Evolutionary conservation across 2,113 vertebrate genomes (phyloP).

Genomic region (Lampris incognitus): DNA sequence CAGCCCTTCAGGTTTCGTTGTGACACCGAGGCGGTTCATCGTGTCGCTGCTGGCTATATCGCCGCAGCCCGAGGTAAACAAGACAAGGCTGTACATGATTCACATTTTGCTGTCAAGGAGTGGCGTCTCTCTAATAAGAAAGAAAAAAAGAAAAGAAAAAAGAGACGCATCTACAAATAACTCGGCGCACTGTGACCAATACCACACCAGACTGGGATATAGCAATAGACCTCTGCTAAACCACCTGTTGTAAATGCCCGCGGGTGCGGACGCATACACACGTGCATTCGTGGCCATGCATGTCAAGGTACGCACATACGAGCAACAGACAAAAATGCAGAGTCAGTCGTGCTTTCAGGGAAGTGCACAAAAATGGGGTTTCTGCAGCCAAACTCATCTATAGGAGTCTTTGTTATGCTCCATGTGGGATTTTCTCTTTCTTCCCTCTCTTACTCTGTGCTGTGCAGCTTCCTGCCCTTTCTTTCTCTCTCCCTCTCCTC

Average conservation of each 20-base stretch:
- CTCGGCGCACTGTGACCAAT: conserved; percentile 10
- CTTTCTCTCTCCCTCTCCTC: conserved; percentile 61
- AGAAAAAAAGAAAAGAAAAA: background rate
- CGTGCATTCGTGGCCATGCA: background rate
- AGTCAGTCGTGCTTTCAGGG: conserved; percentile 39
- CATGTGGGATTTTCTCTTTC: conserved; percentile 55
- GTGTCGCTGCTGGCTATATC: conserved; percentile 52
- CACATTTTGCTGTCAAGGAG: conserved; percentile 68
- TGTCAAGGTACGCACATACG: conserved; percentile 2
- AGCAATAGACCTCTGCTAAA: conserved; percentile 8
- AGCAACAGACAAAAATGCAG: conserved; percentile 14
- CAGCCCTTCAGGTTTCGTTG: conserved; percentile 69
- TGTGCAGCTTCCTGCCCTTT: conserved; percentile 61
- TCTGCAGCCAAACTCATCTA: conserved; percentile 68
- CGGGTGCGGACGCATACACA: conserved; percentile 7
- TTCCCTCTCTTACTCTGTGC: conserved; percentile 46
- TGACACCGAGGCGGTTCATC: conserved; percentile 61
- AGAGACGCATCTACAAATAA: conserved; percentile 23
- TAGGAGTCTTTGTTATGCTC: conserved; percentile 78
- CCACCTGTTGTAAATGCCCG: background rate
- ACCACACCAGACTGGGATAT: conserved; percentile 38
- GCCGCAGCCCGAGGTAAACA: conserved; percentile 44
- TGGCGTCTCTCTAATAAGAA: conserved; percentile 53
- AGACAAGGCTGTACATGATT: conserved; percentile 73
- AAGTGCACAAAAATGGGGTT: conserved; percentile 40